phyloP scores from a whole-genome alignment of 2,113 vertebrate species.

The Neodontobutis hainanensis region DNA sequence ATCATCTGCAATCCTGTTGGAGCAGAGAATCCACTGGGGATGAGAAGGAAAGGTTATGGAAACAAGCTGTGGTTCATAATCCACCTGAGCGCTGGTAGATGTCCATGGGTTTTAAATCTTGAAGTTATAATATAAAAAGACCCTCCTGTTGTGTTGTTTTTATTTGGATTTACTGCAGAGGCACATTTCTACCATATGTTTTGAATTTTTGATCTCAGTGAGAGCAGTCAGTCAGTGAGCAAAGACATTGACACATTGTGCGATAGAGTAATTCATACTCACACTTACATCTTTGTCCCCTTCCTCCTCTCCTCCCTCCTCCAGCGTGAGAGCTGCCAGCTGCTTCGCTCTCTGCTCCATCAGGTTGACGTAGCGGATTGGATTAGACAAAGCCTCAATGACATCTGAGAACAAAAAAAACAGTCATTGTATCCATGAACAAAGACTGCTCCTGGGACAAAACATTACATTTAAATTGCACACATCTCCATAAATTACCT shows the following conservation, averaged over 20 bases:
- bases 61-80: constrained; percentile 7
- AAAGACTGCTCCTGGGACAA: background rate
- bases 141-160: background rate
- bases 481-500: constrained; percentile 73
- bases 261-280: constrained; percentile 9
- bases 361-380: constrained; percentile 94
- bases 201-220: background rate
- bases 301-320: constrained; percentile 93
- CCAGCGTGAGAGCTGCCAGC: constrained; percentile 91
- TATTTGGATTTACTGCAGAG: background rate
- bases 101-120: constrained; percentile 5
- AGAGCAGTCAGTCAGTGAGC: background rate
- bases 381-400: constrained; percentile 97
- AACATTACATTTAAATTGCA: background rate
- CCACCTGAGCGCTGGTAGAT: background rate
- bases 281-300: constrained; percentile 88
- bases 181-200: constrained; percentile 3
- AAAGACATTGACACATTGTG: constrained; percentile 2
- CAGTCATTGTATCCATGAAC: background rate
- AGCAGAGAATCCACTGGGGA: no score
- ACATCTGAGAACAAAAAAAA: constrained; percentile 81
- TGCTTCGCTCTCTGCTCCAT: constrained; percentile 98
- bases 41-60: background rate
- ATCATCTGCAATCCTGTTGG: no score
- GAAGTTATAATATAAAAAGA: constrained; percentile 1